A percentile compares a stretch with the other conserved stretches of the same genome.
Evolutionary conservation across 2,888 invertebrate genomes (phyloP).

Genomic region (Chrysina gloriosa): DNA sequence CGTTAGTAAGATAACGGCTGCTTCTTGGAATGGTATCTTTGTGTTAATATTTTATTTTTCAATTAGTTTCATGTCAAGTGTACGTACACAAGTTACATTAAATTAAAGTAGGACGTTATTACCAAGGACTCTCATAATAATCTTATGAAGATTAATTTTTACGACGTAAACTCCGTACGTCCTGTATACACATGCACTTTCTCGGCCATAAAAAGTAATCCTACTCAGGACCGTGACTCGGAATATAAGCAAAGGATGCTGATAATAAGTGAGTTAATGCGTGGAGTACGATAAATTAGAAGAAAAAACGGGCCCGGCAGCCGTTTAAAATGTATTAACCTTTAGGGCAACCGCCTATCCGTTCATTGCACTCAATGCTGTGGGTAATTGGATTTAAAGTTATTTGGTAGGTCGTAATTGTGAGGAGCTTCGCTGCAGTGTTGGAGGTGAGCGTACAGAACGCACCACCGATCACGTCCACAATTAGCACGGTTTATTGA

Average conservation of each 20-base stretch:
- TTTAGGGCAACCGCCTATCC: slow-evolving; percentile 34
- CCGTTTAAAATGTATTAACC: slow-evolving; percentile 37
- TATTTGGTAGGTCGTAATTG: slow-evolving; percentile 16
- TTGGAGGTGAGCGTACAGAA: neutral
- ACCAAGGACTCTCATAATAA: neutral
- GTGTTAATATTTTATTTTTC: too few relatives aligned
- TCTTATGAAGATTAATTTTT: slow-evolving; percentile 1
- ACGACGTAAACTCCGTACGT: neutral
- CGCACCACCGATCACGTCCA: neutral
- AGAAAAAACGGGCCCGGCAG: slow-evolving; percentile 25
- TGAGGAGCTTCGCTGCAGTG: neutral
- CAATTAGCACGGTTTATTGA: slow-evolving; percentile 33
- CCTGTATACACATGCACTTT: neutral
- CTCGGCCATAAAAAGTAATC: slow-evolving; percentile 16
- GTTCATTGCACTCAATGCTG: slow-evolving; percentile 29
- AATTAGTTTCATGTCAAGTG: neutral
- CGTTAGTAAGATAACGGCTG: too few relatives aligned
- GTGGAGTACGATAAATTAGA: slow-evolving; percentile 28
- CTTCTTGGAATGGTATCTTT: too few relatives aligned
- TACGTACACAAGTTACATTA: neutral
- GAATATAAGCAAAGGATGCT: slow-evolving; percentile 18
- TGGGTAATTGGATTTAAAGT: slow-evolving; percentile 35
- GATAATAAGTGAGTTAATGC: slow-evolving; percentile 32
- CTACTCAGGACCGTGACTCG: slow-evolving; percentile 1
- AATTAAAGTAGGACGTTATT: neutral